phyloP scores from a whole-genome alignment of 2,797 vertebrate genomes.

The Alcedo atthis region DNA sequence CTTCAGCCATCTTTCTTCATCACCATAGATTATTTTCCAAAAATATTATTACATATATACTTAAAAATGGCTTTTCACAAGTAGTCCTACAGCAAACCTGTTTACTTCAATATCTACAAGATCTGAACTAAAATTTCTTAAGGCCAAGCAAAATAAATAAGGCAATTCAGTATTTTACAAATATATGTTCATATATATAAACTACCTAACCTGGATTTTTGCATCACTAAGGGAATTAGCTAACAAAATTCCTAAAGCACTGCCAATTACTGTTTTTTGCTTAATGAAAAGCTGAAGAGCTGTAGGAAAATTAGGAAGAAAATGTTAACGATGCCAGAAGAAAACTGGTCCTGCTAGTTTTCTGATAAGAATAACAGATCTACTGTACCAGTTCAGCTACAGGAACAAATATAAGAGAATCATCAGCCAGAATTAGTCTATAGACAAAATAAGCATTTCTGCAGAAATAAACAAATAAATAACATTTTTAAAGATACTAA shows the following conservation, averaged over 20 bases:
- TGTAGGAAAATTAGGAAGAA: not conserved
- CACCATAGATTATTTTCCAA: not conserved
- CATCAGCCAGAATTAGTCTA: not conserved
- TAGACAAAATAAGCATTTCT: not conserved
- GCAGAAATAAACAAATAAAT: not conserved
- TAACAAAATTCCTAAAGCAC: slow-evolving; percentile 14
- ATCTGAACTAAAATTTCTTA: not conserved
- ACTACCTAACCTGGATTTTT: slow-evolving; percentile 11
- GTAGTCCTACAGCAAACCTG: not conserved
- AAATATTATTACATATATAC: not conserved
- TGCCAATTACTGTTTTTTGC: slow-evolving; percentile 1
- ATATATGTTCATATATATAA: not conserved
- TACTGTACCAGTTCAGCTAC: not conserved
- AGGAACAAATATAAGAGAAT: not conserved
- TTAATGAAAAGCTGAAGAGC: not conserved
- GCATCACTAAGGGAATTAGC: not conserved
- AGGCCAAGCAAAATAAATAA: not conserved
- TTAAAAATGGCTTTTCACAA: not conserved
- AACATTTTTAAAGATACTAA: not conserved
- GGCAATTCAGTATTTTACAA: not conserved
- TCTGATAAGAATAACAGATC: not conserved
- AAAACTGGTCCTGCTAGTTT: not conserved
- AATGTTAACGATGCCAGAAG: not conserved
- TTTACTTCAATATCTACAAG: not conserved
- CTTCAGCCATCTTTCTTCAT: not conserved